Percentiles rank a stretch among this genome's conserved stretches.
Conservation (phyloP, 1,140 invertebrate species). For the Drosophila sp. region DNA sequence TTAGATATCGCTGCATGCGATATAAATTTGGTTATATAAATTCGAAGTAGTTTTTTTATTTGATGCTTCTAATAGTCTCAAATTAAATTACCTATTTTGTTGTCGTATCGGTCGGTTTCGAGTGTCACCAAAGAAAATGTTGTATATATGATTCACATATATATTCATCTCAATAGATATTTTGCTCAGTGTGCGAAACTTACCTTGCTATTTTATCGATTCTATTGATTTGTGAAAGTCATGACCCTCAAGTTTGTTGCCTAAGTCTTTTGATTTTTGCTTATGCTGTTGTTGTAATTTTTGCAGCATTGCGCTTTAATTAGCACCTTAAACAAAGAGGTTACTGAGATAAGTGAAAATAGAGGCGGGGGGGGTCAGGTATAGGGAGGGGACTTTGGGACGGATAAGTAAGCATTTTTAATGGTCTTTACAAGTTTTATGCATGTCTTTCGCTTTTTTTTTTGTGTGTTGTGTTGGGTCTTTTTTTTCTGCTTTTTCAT, state of each 20-base stretch:
- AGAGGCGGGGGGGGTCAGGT: not conserved
- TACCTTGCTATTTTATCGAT: constrained; percentile 14
- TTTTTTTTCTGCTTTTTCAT: constrained; percentile 21
- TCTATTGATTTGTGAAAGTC: constrained; percentile 66
- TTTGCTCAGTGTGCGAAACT: not conserved
- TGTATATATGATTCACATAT: too few species aligned
- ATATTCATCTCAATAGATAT: too few species aligned
- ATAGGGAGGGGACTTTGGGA: not conserved
- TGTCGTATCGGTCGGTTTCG: too few species aligned
- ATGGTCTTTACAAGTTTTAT: constrained; percentile 62
- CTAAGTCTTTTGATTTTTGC: constrained; percentile 67
- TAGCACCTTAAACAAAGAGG: constrained; percentile 62
- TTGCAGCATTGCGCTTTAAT: constrained; percentile 69
- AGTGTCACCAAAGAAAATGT: too few species aligned
- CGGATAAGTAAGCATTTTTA: constrained; percentile 49
- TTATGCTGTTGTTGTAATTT: constrained; percentile 21
- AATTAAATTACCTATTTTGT: too few species aligned
- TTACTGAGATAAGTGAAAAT: constrained; percentile 1
- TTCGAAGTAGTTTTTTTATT: too few species aligned
- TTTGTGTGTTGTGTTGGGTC: too few species aligned
- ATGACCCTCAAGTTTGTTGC: constrained; percentile 66
- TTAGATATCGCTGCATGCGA: too few species aligned
- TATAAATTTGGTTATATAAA: too few species aligned
- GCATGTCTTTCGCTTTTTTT: constrained; percentile 44
- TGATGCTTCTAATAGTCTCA: too few species aligned